phyloP scores from a whole-genome alignment of 2,888 invertebrate species.

The Caenorhabditis sp. region DNA sequence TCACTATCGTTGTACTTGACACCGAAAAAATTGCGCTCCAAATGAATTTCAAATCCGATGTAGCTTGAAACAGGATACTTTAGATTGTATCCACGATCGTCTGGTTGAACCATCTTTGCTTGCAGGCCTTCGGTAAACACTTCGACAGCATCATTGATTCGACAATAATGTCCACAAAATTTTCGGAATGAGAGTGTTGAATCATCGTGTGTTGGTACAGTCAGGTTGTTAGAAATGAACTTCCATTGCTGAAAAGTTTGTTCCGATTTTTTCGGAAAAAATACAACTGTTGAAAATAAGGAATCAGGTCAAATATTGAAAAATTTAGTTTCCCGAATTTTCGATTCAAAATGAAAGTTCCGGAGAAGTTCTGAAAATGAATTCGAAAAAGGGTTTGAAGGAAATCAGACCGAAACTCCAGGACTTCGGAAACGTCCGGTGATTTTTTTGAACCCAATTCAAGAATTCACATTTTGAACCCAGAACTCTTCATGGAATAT shows the following conservation, averaged over 20 bases:
- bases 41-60: slow-evolving; percentile 56
- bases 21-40: slow-evolving; percentile 68
- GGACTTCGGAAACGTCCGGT: no score
- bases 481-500: no score
- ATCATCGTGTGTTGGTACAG: slow-evolving; percentile 32
- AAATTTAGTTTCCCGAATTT: no score
- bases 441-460: no score
- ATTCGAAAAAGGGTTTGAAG: no score
- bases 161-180: slow-evolving; percentile 67
- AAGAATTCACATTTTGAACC: no score
- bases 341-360: no score
- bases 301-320: no score
- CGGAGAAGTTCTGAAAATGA: no score
- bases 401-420: no score
- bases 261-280: no score
- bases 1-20: slow-evolving; percentile 30
- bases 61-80: slow-evolving; percentile 61
- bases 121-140: slow-evolving; percentile 30
- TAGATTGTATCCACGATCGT: slow-evolving; percentile 26
- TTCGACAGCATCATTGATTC: slow-evolving; percentile 53
- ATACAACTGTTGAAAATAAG: background rate
- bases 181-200: slow-evolving; percentile 48
- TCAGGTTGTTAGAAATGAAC: slow-evolving; percentile 46
- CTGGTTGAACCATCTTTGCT: slow-evolving; percentile 17
- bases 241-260: no score